Conservation (phyloP, 2,888 invertebrate genomes). For the Herminia tarsipennalis region DNA sequence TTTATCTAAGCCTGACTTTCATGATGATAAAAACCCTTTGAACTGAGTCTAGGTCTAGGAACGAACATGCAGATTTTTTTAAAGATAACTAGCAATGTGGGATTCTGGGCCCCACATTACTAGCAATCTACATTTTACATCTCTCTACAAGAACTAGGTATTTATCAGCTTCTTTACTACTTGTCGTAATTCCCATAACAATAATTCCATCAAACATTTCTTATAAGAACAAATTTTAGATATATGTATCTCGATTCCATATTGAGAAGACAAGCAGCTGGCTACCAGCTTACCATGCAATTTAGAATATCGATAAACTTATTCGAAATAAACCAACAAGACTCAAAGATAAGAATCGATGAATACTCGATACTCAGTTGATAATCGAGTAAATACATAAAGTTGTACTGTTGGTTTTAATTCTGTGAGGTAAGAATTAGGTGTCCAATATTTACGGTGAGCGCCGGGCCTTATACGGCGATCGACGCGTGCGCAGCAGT, state of each 20-base stretch:
- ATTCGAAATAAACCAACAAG: not conserved
- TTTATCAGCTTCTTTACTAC: too few relatives aligned
- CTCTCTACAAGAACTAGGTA: too few relatives aligned
- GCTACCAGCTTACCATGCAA: not conserved
- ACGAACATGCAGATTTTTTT: too few relatives aligned
- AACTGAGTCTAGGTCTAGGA: too few relatives aligned
- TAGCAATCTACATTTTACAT: too few relatives aligned
- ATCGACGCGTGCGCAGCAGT: constrained; percentile 59
- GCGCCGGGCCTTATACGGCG: constrained; percentile 57
- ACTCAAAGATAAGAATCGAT: not conserved
- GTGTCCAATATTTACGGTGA: constrained; percentile 69
- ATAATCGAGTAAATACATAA: not conserved
- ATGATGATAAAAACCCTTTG: too few relatives aligned
- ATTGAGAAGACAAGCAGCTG: constrained; percentile 5
- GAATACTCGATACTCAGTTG: too few relatives aligned
- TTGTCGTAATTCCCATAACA: too few relatives aligned
- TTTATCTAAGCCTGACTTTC: too few relatives aligned
- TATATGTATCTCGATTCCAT: not conserved
- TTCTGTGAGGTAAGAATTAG: constrained; percentile 59
- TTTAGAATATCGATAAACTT: constrained; percentile 4
- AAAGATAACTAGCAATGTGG: too few relatives aligned
- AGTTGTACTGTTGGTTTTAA: constrained; percentile 26
- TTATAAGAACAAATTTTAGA: not conserved
- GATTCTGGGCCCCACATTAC: too few relatives aligned
- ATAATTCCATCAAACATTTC: not conserved